Evolutionary conservation across 2,888 invertebrate species (phyloP).

Genomic region (Choreutis nemorana): DNA sequence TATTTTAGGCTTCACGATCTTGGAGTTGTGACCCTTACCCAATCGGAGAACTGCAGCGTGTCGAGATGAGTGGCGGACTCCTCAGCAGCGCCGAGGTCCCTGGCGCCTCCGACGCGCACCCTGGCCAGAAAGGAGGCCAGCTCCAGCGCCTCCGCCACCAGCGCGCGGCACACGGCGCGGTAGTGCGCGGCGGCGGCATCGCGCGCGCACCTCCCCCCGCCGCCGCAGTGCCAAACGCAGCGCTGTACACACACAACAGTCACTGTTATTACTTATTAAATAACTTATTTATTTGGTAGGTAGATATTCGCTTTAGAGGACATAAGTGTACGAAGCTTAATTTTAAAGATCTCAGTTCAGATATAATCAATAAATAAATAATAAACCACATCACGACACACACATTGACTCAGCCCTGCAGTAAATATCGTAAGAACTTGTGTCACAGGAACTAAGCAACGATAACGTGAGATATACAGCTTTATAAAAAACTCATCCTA

Average conservation of each 20-base stretch:
- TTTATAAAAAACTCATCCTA: no score
- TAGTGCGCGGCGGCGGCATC: slow-evolving; percentile 81
- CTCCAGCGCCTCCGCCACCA: slow-evolving; percentile 91
- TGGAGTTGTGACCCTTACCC: no score
- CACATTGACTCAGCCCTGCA: no score
- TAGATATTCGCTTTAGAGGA: not conserved
- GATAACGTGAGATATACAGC: no score
- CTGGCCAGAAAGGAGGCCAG: slow-evolving; percentile 89
- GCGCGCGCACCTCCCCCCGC: slow-evolving; percentile 46
- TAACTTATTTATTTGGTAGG: no score
- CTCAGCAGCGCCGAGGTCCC: slow-evolving; percentile 69
- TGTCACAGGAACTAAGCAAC: no score
- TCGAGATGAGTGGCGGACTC: slow-evolving; percentile 78
- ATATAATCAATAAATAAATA: no score
- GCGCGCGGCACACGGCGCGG: slow-evolving; percentile 90
- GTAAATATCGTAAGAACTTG: no score
- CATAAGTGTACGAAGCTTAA: not conserved
- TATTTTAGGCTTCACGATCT: no score
- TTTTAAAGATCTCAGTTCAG: no score
- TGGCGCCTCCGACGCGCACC: slow-evolving; percentile 74
- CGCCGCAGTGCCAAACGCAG: slow-evolving; percentile 57
- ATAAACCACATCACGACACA: no score
- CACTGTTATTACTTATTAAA: not conserved
- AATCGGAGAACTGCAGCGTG: slow-evolving; percentile 87
- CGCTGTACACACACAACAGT: slow-evolving; percentile 25